These are phyloP conservation scores for Eolophus roseicapilla DNA, from an alignment of 2,113 vertebrate genomes.

Conservation along the genomic window DNA sequence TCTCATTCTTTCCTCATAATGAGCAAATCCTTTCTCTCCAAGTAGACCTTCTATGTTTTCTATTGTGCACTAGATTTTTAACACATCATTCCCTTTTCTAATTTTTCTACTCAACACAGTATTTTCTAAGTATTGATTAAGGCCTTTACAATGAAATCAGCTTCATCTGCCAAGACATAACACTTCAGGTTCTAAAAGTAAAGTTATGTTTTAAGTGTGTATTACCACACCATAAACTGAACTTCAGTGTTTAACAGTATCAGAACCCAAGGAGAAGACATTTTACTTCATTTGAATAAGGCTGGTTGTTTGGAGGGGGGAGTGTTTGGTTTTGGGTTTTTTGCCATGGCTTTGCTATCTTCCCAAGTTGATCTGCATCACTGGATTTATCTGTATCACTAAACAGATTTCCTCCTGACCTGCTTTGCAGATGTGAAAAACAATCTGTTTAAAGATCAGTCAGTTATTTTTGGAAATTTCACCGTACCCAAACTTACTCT, in stretches of 20 bases:
- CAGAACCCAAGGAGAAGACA: background rate
- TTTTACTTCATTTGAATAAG: background rate
- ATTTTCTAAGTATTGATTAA: background rate
- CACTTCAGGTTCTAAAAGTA: background rate
- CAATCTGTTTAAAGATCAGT: background rate
- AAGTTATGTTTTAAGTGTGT: background rate
- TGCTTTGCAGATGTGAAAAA: background rate
- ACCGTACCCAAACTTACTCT: background rate
- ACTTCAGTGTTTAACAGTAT: background rate
- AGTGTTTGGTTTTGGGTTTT: background rate
- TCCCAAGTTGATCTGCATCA: background rate
- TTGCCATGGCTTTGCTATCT: background rate
- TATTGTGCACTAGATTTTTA: background rate
- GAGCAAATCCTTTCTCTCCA: background rate
- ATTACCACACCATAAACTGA: background rate
- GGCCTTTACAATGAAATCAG: background rate
- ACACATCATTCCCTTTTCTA: background rate
- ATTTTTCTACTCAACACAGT: background rate
- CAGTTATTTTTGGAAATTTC: background rate
- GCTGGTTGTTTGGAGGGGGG: background rate
- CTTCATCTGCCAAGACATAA: background rate
- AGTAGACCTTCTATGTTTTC: background rate
- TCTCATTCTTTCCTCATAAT: background rate
- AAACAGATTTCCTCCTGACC: background rate
- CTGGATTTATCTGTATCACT: background rate